phyloP scores from a whole-genome alignment of 2,113 vertebrate genomes.

The Triplophysa siluroides region DNA sequence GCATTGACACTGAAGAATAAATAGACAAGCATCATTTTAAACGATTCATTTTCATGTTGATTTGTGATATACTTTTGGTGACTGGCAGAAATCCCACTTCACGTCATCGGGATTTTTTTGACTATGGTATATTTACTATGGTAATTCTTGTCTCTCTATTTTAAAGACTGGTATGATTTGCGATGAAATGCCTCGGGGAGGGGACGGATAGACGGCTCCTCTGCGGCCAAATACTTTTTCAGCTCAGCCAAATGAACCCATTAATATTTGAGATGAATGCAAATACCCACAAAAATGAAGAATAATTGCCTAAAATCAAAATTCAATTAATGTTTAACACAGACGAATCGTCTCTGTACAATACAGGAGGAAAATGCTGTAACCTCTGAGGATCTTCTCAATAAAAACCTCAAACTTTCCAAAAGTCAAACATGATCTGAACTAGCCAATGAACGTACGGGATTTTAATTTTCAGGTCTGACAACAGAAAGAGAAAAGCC shows the following conservation, averaged over 20 bases:
- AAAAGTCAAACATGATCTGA: constrained; percentile 2
- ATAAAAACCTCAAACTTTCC: constrained; percentile 9
- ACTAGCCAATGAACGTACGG: background rate
- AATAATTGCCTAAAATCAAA: constrained; percentile 56
- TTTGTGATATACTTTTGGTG: background rate
- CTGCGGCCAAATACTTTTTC: constrained; percentile 37
- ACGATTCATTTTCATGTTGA: background rate
- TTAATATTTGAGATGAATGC: constrained; percentile 55
- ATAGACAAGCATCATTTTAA: background rate
- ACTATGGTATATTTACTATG: too few relatives aligned
- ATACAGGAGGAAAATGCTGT: constrained; percentile 21
- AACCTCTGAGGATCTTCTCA: constrained; percentile 20
- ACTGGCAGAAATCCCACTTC: background rate
- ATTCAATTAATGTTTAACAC: constrained; percentile 56
- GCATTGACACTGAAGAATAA: background rate
- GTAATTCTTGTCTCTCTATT: background rate
- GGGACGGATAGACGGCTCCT: constrained; percentile 26
- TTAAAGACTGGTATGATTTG: constrained; percentile 21
- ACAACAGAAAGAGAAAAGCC: too few relatives aligned
- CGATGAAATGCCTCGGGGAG: constrained; percentile 8
- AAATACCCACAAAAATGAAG: constrained; percentile 55
- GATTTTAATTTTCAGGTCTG: background rate
- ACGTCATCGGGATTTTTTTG: too few relatives aligned
- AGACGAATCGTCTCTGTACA: constrained; percentile 31
- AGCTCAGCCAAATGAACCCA: constrained; percentile 51